Evolutionary conservation across 1,140 invertebrate genomes (phyloP).

Genomic region (Stenopsyche tienmushanensis): DNA sequence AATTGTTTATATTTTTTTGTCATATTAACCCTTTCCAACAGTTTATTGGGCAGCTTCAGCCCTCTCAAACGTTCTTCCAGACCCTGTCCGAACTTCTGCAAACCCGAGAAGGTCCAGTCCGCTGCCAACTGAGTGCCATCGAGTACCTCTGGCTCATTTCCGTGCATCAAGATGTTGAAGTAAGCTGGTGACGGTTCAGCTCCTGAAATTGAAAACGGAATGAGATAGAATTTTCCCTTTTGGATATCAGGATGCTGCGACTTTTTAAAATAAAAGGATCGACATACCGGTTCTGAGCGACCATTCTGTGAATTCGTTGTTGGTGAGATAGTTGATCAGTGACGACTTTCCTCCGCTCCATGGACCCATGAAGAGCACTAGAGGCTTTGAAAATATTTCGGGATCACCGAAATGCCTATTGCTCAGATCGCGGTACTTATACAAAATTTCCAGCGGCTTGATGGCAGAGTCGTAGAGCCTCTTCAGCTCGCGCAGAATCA

Average conservation of each 20-base stretch:
- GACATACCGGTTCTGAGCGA: slow-evolving; percentile 80
- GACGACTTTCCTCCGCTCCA: slow-evolving; percentile 95
- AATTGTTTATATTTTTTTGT: not conserved
- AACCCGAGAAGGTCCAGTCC: slow-evolving; percentile 88
- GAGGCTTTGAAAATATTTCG: slow-evolving; percentile 92
- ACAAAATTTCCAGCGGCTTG: slow-evolving; percentile 84
- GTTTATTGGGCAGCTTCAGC: slow-evolving; percentile 74
- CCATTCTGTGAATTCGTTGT: slow-evolving; percentile 79
- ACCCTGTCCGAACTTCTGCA: slow-evolving; percentile 94
- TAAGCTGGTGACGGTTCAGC: slow-evolving; percentile 91
- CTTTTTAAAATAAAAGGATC: not conserved
- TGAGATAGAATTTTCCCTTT: not conserved
- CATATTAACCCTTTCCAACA: slow-evolving; percentile 84
- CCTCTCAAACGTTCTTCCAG: slow-evolving; percentile 86
- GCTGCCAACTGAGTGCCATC: slow-evolving; percentile 91
- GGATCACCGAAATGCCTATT: slow-evolving; percentile 91
- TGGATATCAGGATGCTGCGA: not conserved
- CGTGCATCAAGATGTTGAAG: slow-evolving; percentile 91
- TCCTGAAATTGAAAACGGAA: slow-evolving; percentile 58
- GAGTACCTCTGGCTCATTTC: slow-evolving; percentile 78
- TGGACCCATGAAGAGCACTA: slow-evolving; percentile 91
- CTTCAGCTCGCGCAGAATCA: slow-evolving; percentile 82
- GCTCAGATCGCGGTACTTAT: slow-evolving; percentile 90
- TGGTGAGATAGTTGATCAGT: slow-evolving; percentile 89
- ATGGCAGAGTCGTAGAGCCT: slow-evolving; percentile 85